Base-by-base conservation (phyloP, 2,888 invertebrate species). In the Pristionchus japonicus region DNA sequence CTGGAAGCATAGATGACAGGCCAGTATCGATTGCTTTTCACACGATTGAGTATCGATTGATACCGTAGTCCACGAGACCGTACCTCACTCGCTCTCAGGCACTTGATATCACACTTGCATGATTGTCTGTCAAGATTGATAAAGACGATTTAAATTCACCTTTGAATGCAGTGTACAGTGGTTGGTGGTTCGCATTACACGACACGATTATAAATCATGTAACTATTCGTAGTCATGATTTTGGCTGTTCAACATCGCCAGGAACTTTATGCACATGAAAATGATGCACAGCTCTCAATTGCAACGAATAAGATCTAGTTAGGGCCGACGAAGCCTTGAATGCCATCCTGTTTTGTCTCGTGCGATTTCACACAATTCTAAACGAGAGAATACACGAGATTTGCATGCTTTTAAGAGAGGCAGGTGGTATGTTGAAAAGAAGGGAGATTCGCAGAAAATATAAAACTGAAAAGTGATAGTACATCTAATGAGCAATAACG, bases 111-210 rank as follows among this genome's bases (percentile, higher is more conserved):
- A 74, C 34, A 9, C n/a, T 11, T n/a, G 74, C 74, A 74, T 74
- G 74, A 23, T 74, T 40, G 43, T 31, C n/a, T 40, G 23, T 13
- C 13, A 23, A 23, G 37, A 37, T 74, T 74, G 74, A 74, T 74
- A 74, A 74, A 74, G 74, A 74, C 74, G 40, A 74, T 74, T 67
- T 67, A 20, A 64, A 40, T 11, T 74, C 74, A 40, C 74, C n/a
- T 13, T 2, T 27, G 23, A 40, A 23, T 74, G 43, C 40, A 74
- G 3, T 43, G 74, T 40, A 20, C 40, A 40, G 74, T 74, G 74
- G 40, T 74, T 74, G 74, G 74, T 74, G 74, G 43, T 74, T 40
- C 74, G 43, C 74, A 74, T 13, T 11, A 70, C 70, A 70, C 17
- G n/a, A n/a, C n/a, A 3, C 4, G 17, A 70, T 34, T 37, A 27